These are phyloP conservation scores for Holothuria glaberrima DNA, from an alignment of 35 echinoderm and acorn worm genomes.

Conservation along the genomic window DNA sequence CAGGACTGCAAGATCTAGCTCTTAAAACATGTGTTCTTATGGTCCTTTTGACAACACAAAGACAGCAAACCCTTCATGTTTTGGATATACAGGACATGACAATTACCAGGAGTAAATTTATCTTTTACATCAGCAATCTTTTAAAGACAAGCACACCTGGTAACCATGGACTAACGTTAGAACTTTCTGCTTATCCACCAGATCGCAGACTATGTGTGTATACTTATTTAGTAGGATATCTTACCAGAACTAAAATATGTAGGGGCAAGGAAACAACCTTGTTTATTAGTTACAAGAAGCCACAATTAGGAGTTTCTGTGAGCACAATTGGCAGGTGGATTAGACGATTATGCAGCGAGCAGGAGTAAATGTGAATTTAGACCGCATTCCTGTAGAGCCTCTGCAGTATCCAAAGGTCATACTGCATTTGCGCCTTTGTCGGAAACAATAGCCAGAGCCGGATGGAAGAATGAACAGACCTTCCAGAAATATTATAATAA, in stretches of 20 bases:
- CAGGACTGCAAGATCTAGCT: slow-evolving; percentile 38
- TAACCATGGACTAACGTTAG: not conserved
- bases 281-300: slow-evolving; percentile 54
- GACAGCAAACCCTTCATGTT: slow-evolving; percentile 48
- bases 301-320: slow-evolving; percentile 14
- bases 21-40: slow-evolving; percentile 55
- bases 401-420: not conserved
- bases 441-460: not conserved
- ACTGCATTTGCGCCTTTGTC: not conserved
- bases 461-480: slow-evolving; percentile 29
- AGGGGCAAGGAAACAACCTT: slow-evolving; percentile 1
- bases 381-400: slow-evolving; percentile 21
- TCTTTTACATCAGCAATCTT: slow-evolving; percentile 6
- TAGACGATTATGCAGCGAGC: slow-evolving; percentile 5
- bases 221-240: not conserved
- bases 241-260: slow-evolving; percentile 38
- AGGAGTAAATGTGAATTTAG: slow-evolving; percentile 30
- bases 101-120: not conserved
- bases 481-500: slow-evolving; percentile 51
- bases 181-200: slow-evolving; percentile 21
- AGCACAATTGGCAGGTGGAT: slow-evolving; percentile 40
- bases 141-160: slow-evolving; percentile 30
- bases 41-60: slow-evolving; percentile 18
- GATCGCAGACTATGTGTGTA: slow-evolving; percentile 54
- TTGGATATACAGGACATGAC: slow-evolving; percentile 26